These are phyloP conservation scores for Microplitis manilae DNA, from an alignment of 2,888 invertebrate species.

Conservation along the genomic window DNA sequence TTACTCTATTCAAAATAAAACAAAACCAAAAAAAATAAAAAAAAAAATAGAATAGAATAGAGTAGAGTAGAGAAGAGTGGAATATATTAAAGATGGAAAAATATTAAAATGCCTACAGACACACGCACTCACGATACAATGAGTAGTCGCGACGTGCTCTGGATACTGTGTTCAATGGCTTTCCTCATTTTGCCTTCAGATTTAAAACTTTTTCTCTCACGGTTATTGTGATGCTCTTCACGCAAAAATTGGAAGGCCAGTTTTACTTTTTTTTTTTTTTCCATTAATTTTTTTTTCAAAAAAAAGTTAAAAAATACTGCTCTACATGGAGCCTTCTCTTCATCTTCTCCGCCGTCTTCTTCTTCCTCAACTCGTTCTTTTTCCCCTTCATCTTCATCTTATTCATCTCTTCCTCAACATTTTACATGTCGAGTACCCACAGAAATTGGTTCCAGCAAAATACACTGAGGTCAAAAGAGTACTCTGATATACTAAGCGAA, in stretches of 20 bases:
- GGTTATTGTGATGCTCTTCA: slow-evolving; percentile 22
- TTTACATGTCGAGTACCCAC: slow-evolving; percentile 46
- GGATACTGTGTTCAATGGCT: slow-evolving; percentile 57
- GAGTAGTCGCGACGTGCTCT: slow-evolving; percentile 66
- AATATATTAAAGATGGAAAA: slow-evolving; percentile 54
- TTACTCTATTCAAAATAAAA: neutral
- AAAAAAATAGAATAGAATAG: neutral
- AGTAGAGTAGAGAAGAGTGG: neutral
- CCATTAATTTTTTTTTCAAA: neutral
- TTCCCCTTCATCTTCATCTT: slow-evolving; percentile 30
- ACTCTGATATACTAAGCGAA: slow-evolving; percentile 1
- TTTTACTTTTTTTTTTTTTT: slow-evolving; percentile 16
- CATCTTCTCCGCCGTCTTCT: neutral
- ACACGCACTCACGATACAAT: slow-evolving; percentile 58
- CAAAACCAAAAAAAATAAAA: neutral
- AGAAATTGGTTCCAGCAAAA: slow-evolving; percentile 64
- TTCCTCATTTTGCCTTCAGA: slow-evolving; percentile 24
- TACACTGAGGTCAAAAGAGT: slow-evolving; percentile 57
- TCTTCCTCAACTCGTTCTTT: slow-evolving; percentile 38
- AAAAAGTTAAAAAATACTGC: neutral
- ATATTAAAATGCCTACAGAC: slow-evolving; percentile 63
- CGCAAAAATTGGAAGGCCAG: slow-evolving; percentile 18
- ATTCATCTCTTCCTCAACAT: slow-evolving; percentile 15
- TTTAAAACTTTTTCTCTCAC: slow-evolving; percentile 15
- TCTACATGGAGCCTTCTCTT: slow-evolving; percentile 9